Conservation (phyloP, 2,797 vertebrate genomes). For the Eulemur mongoz region DNA sequence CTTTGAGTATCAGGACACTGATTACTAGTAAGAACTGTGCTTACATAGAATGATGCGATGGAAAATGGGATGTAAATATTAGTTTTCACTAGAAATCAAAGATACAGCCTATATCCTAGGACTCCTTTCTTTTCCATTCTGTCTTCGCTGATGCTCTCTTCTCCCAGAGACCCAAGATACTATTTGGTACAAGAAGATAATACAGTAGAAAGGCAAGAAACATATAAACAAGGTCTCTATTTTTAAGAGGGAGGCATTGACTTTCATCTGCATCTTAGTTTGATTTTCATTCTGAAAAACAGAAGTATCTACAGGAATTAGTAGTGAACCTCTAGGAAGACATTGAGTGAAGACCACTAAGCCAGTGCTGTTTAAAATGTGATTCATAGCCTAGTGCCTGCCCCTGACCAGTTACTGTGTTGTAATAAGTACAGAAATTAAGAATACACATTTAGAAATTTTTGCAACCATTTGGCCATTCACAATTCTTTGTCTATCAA, state of each 20-base stretch:
- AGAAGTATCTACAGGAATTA: neutral
- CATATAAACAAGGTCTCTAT: neutral
- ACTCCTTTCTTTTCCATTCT: conserved; percentile 29
- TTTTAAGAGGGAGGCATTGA: conserved; percentile 12
- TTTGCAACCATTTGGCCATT: neutral
- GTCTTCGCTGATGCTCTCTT: conserved; percentile 6
- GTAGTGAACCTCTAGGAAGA: neutral
- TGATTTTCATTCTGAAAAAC: neutral
- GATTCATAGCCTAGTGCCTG: neutral
- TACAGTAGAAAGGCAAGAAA: neutral
- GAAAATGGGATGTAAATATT: conserved; percentile 52
- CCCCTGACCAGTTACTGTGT: neutral
- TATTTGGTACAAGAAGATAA: neutral
- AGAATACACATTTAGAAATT: neutral
- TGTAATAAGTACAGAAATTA: neutral
- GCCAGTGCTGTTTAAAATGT: neutral
- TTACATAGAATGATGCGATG: conserved; percentile 3
- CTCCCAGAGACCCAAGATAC: neutral
- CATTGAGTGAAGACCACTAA: neutral
- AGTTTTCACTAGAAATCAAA: conserved; percentile 20
- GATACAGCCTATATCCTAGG: neutral
- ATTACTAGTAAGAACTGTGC: neutral
- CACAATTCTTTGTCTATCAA: neutral
- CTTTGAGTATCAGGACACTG: neutral
- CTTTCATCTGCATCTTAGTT: neutral